phyloP scores from a whole-genome alignment of 1,140 invertebrate genomes.

The Solenopsis invicta region DNA sequence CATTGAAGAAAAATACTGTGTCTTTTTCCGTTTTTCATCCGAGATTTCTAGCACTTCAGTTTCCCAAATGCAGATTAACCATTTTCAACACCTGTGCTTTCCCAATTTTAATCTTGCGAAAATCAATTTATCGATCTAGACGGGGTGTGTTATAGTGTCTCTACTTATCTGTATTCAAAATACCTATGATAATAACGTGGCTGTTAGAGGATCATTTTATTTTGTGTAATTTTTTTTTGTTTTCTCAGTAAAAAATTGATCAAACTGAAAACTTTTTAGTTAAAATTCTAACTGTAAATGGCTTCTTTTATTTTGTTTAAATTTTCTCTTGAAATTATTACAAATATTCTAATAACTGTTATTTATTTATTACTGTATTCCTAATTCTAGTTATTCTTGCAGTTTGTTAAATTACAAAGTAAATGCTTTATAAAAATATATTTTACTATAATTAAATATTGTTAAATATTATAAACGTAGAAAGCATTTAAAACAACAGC shows the following conservation, averaged over 20 bases:
- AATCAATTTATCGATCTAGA: not conserved
- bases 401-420: not conserved
- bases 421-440: not conserved
- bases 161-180: not conserved
- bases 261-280: not conserved
- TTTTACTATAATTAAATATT: not conserved
- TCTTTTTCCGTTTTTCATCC: not conserved
- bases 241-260: not conserved
- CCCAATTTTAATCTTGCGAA: not conserved
- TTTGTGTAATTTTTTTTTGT: not conserved
- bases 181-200: not conserved
- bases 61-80: not conserved
- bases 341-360: not conserved
- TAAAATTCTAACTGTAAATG: not conserved
- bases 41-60: constrained; percentile 1
- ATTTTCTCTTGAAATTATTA: not conserved
- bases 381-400: not conserved
- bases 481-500: not conserved
- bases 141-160: not conserved
- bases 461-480: not conserved
- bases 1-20: not conserved
- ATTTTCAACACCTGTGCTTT: not conserved
- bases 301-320: not conserved
- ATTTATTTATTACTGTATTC: not conserved
- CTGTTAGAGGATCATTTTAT: not conserved